Percentiles rank a stretch among this genome's conserved stretches.
Evolutionary conservation across 64 coral and sea anemone species (phyloP).

Genomic region (Dendronephthya gigantea): DNA sequence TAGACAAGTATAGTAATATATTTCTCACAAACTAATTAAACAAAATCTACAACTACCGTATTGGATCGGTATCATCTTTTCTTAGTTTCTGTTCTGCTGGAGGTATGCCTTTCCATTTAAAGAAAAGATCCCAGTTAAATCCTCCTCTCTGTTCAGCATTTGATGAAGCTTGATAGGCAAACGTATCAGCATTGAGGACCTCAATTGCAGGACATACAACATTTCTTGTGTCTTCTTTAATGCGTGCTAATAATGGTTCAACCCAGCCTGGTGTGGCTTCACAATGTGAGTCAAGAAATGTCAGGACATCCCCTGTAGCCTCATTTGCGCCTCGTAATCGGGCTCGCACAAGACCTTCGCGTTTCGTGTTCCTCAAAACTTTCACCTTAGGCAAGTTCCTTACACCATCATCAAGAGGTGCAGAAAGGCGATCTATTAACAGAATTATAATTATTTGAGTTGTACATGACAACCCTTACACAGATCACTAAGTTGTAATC

Average conservation of each 20-base stretch:
- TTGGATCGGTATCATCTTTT: slow-evolving; percentile 83
- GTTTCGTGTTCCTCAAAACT: slow-evolving; percentile 69
- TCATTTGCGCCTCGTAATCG: slow-evolving; percentile 64
- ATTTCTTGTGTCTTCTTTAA: slow-evolving; percentile 60
- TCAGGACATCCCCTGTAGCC: slow-evolving; percentile 80
- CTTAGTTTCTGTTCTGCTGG: slow-evolving; percentile 90
- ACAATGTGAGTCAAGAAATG: slow-evolving; percentile 94
- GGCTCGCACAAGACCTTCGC: slow-evolving; percentile 81
- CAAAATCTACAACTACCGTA: slow-evolving; percentile 37
- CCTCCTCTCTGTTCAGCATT: slow-evolving; percentile 97
- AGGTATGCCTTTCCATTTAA: slow-evolving; percentile 97
- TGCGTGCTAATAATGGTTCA: slow-evolving; percentile 73
- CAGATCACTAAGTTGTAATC: not conserved
- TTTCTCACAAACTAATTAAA: not conserved
- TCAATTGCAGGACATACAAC: slow-evolving; percentile 99
- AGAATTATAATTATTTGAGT: not conserved
- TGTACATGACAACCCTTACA: too few relatives aligned
- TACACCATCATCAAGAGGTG: slow-evolving; percentile 68
- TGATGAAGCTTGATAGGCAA: slow-evolving; percentile 91
- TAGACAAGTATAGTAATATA: not conserved
- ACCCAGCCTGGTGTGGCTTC: slow-evolving; percentile 92
- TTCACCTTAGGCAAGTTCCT: slow-evolving; percentile 64
- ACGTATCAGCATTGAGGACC: slow-evolving; percentile 93
- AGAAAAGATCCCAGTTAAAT: slow-evolving; percentile 98
- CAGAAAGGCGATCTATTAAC: slow-evolving; percentile 56